Base-by-base conservation (phyloP, 2,113 vertebrate species). In the Hoplias malabaricus region DNA sequence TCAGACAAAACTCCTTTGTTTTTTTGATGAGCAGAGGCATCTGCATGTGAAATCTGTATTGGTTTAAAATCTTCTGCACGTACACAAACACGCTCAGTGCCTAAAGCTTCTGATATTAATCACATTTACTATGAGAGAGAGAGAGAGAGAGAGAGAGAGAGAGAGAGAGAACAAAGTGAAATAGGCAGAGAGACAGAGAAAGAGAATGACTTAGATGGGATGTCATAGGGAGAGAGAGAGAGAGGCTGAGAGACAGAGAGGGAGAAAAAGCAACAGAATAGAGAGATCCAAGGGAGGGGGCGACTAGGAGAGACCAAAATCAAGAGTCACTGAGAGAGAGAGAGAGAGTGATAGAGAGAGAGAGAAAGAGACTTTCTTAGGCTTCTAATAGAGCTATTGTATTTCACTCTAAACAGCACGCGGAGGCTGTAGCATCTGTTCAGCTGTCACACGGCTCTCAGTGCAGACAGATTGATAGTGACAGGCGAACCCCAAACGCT, bases 31-130 rank as follows among this genome's bases (percentile, higher is more conserved):
- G 84, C 87, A n/a, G 87, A 88, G 84, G 87, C 86, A 88, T 90
- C 84, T 86, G 84, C 79, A 85, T 90, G 85, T 84, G 87, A 86
- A 89, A 89, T 91, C 83, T 88, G 86, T 84, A 88, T 89, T 89
- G 87, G 89, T 87, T 91, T 83, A 89, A 78, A 88, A 90, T 90
- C 87, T 90, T 87, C 86, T 80, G 70, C 75, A 84, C 87, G 84
- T 88, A 87, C 81, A 78, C 83, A 61, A 85, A 63, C 80, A 84
- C 46, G 75, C 68, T 80, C 84, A 75, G 9, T 19, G 27, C 10
- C 21, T 21, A 69, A 61, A 61, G 12, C 65, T 12, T 29, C 36
- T n/a, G 36, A 38, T 19, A 66, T 50, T 76, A 36, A 13, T 67
- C 29, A n/a, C 19, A 21, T n/a, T 2, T n/a, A n/a, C n/a, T n/a